Evolutionary conservation across 2,113 vertebrate species (phyloP), one percentile per base, ranked within the genome.

Genomic region (Cyphomyrus discorhynchus): DNA sequence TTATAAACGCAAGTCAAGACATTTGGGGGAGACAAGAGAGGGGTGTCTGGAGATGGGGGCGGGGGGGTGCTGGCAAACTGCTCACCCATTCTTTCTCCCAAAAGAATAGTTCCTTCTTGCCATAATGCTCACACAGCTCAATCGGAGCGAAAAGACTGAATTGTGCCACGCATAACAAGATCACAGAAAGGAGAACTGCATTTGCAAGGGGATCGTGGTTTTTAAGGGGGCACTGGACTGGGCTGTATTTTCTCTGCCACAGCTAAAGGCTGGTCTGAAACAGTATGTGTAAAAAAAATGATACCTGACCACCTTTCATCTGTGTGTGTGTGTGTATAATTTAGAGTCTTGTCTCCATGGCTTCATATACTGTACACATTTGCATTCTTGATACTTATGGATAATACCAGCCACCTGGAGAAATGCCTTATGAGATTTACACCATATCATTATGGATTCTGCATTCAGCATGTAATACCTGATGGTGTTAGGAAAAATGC

Each of bases 1-100:
- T 89, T 80, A 66, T 70, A 89, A 80, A 89, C 27, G 47, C 70
- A 89, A 89, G 88, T 77, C 88, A 77, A 53, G 88, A 80, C 70
- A 62, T 89, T 77, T 49, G 56, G 62, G 24, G 24, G 62, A 66
- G 62, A 27, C 62, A 27, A 58, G 56, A 88, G 35, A 9, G 86
- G 52, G 31, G 15, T 21, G 86, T 56, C 42, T 74, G 42, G 42
- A n/a, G 49, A 77, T 35, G 70, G 46, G 24, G 5, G 53, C 46
- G 88, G 46, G 50, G 50, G 50, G 50, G 15, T 17, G 50, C 27
- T 89, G 85, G 85, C 85, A 87, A 3, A 53, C 47, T 31, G 27
- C 85, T 39, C 85, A 50, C 24, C 58, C 46, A 39, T 80, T 89
- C 47, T 89, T 80, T 52, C n/a, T 80, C 88, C 88, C 47, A 35